A percentile compares a stretch with the other conserved stretches of the same genome.
phyloP scores from a whole-genome alignment of 2,888 invertebrate species.

The Spicauda simplicius region DNA sequence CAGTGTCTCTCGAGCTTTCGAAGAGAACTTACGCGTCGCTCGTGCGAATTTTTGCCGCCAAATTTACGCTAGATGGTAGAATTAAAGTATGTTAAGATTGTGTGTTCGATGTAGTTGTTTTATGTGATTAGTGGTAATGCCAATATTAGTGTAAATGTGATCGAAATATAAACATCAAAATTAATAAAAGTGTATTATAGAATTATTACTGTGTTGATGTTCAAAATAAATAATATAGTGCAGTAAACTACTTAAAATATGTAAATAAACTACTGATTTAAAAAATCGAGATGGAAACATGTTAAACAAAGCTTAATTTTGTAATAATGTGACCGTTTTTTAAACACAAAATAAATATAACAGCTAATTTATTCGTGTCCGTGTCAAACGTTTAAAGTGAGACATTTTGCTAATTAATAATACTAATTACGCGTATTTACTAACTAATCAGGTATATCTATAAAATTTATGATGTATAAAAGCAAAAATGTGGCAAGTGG shows the following conservation, averaged over 20 bases:
- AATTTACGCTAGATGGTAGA: slow-evolving; percentile 54
- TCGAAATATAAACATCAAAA: no score
- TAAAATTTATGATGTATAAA: slow-evolving; percentile 37
- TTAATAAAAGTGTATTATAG: no score
- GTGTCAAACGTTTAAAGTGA: no score
- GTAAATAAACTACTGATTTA: no score
- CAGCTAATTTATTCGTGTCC: no score
- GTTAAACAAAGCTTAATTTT: no score
- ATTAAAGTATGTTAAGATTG: not conserved
- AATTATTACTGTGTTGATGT: no score
- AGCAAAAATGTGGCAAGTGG: slow-evolving; percentile 36
- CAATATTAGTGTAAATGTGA: not conserved
- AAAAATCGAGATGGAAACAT: no score
- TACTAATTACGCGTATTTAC: not conserved
- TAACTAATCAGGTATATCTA: not conserved
- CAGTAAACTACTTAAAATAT: no score
- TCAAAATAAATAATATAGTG: no score
- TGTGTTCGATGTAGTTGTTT: not conserved
- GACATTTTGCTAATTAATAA: not conserved
- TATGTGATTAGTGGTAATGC: not conserved
- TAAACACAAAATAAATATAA: no score
- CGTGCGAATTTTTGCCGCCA: slow-evolving; percentile 55
- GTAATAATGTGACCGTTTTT: no score
- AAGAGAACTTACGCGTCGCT: slow-evolving; percentile 46
- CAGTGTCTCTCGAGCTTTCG: slow-evolving; percentile 37